phyloP scores from a whole-genome alignment of 2,797 vertebrate genomes.

The Macropodus opercularis region DNA sequence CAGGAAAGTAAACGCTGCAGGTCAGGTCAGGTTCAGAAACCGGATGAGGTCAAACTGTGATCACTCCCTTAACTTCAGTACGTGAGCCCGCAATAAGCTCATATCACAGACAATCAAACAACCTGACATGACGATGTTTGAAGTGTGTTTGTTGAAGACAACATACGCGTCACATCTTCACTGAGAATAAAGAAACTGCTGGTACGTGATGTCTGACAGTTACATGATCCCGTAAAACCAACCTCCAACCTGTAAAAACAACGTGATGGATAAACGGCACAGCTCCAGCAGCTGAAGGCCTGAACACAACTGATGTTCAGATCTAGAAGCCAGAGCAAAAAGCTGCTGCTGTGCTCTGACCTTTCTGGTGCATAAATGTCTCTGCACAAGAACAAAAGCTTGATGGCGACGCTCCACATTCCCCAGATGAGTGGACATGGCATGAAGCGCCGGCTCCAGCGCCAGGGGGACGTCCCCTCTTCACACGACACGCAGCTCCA shows the following conservation, averaged over 20 bases:
- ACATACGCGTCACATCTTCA: not conserved
- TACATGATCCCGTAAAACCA: not conserved
- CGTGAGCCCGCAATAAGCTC: no score
- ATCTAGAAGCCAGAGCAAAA: not conserved
- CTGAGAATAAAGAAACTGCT: not conserved
- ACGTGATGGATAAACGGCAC: no score
- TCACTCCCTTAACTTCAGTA: no score
- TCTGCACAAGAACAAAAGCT: constrained; percentile 30
- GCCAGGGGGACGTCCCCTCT: not conserved
- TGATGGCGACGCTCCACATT: constrained; percentile 18
- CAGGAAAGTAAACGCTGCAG: constrained; percentile 45
- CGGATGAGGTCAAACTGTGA: no score
- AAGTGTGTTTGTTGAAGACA: not conserved
- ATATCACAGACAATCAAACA: not conserved
- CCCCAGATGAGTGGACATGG: constrained; percentile 16
- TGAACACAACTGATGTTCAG: no score
- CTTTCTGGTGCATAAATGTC: constrained; percentile 22
- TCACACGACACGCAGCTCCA: not conserved
- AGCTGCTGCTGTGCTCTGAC: constrained; percentile 13
- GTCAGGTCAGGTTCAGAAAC: no score
- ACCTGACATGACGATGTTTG: not conserved
- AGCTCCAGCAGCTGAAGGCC: no score
- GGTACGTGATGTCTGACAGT: not conserved
- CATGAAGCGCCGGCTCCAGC: not conserved
- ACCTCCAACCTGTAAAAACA: not conserved